Conservation (phyloP, 2,888 invertebrate genomes). For the Protonemura montana region DNA sequence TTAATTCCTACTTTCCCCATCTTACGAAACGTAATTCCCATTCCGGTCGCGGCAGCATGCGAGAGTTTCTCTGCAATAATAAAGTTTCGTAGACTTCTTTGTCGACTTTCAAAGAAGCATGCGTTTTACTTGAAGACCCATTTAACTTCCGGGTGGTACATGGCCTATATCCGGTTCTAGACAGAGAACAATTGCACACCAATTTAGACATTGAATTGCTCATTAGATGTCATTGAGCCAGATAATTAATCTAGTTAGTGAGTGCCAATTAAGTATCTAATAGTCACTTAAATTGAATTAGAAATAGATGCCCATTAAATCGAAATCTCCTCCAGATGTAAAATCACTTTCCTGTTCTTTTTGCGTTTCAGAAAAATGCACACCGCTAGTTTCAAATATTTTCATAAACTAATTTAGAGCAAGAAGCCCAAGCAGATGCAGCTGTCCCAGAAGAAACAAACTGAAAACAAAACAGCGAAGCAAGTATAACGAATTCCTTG, state of each 20-base stretch:
- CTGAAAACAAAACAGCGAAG: not conserved
- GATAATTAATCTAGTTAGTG: not conserved
- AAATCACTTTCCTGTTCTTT: not conserved
- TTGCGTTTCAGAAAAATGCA: not conserved
- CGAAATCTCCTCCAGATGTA: not conserved
- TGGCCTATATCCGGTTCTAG: not conserved
- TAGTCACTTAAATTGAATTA: not conserved
- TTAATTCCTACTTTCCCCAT: not conserved
- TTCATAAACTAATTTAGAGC: not conserved
- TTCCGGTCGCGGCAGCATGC: not conserved
- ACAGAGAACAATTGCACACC: not conserved
- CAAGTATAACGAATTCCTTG: not conserved
- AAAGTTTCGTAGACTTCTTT: not conserved
- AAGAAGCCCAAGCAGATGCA: not conserved
- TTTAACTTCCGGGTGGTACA: not conserved
- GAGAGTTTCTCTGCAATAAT: not conserved
- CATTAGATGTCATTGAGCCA: not conserved
- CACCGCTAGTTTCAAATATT: not conserved
- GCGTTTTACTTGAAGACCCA: not conserved
- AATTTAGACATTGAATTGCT: not conserved
- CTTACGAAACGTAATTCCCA: not conserved
- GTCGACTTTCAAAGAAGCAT: not conserved
- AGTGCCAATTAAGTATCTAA: not conserved
- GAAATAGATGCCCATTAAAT: not conserved
- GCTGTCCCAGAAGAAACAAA: not conserved